A percentile compares a stretch with the other conserved stretches of the same genome.
These are phyloP conservation scores for Embidobia sp. DNA, from an alignment of 2,888 invertebrate species.

Conservation along the genomic window DNA sequence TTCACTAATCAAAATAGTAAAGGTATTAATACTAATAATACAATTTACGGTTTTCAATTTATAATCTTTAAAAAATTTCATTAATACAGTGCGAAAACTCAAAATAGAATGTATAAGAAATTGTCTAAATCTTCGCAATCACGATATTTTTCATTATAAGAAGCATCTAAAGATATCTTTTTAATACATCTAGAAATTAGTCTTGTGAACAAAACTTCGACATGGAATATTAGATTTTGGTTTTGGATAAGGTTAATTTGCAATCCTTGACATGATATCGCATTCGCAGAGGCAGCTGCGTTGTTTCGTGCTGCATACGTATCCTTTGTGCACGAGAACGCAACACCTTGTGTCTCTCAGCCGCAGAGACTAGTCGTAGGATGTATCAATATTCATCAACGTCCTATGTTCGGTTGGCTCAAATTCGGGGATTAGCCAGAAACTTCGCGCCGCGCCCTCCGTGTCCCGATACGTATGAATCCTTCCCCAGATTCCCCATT, in stretches of 20 bases:
- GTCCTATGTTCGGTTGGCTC: conserved; percentile 80
- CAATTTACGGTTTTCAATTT: too few species aligned
- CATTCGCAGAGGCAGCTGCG: conserved; percentile 56
- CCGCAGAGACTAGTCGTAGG: conserved; percentile 65
- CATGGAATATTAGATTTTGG: too few species aligned
- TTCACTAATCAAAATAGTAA: too few species aligned
- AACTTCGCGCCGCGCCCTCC: conserved; percentile 76
- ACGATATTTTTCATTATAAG: too few species aligned
- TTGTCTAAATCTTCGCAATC: too few species aligned
- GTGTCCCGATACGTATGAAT: conserved; percentile 64
- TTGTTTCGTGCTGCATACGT: conserved; percentile 56
- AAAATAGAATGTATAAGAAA: too few species aligned
- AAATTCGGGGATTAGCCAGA: conserved; percentile 80
- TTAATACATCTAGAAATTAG: too few species aligned
- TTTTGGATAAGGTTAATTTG: conserved; percentile 14
- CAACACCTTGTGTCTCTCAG: conserved; percentile 75
- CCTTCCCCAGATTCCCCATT: conserved; percentile 64
- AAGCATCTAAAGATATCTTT: too few species aligned
- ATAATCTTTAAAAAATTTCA: too few species aligned
- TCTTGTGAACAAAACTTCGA: too few species aligned
- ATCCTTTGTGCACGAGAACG: conserved; percentile 62
- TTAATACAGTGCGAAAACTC: too few species aligned
- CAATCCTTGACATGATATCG: conserved; percentile 5
- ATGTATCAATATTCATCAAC: conserved; percentile 81
- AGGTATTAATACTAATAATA: too few species aligned